Evolutionary conservation across 2,888 invertebrate species (phyloP), one percentile per base, ranked within the genome.

Genomic region (Altica lythri): DNA sequence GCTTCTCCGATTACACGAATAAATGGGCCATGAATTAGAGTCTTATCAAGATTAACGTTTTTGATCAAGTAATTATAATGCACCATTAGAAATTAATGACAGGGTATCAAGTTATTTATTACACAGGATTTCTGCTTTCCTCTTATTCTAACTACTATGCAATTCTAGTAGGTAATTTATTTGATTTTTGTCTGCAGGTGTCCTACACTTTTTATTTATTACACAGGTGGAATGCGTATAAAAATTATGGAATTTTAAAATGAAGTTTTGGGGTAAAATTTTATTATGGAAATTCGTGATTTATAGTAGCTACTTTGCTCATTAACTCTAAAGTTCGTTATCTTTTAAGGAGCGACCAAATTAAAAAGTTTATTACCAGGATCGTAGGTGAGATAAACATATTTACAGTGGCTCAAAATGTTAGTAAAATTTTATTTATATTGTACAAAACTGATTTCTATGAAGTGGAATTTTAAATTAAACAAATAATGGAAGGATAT

Each of bases 61-160:
- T 38, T 19, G 30, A 49, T 32, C 22, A 19, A 40, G 30, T 49
- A 49, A 49, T 49, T 49, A 49, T 42, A 49, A 49, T 42, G 30
- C 25, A 49, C 40, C 17, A 40, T 49, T 49, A 40, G 40, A 49
- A 49, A 40, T 45, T 49, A 49, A 49, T 49, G 13, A 42, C 32
- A 6, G 35, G 49, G 25, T 48, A 48, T 38, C 27, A 30, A 38
- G 48, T 48, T 48, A 48, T 48, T 48, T 48, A 48, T 48, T 38
- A 48, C 47, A 38, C 18, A 30, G 25, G 38, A 48, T 48, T 38
- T 48, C 29, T 48, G 48, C 38, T 48, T 48, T 38, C 38, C 38
- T 18, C 29, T 38, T 12, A n/a, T 48, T 38, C 29, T 6, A 29
- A 29, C 48, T 48, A 19, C 48, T 12, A 48, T 48, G 48, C 48